Percentiles rank a stretch among this genome's conserved stretches.
phyloP scores from a whole-genome alignment of 2,797 vertebrate genomes.

The Scyliorhinus canicula region DNA sequence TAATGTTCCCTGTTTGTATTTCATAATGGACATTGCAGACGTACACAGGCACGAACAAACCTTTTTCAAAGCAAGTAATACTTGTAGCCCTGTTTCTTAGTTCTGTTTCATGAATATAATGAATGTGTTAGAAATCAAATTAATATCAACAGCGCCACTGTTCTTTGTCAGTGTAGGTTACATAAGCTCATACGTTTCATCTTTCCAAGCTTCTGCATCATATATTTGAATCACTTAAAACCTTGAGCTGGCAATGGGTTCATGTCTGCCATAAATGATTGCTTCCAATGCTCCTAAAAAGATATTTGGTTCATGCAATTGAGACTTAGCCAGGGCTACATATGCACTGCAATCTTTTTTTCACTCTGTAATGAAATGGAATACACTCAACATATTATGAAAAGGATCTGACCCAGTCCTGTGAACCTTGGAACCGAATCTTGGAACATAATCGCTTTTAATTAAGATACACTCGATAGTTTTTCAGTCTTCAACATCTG shows the following conservation, averaged over 20 bases:
- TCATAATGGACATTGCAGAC: background rate
- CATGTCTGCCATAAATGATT: background rate
- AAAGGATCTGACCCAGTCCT: background rate
- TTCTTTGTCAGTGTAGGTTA: background rate
- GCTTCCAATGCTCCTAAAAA: background rate
- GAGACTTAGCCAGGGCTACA: background rate
- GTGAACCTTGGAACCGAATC: background rate
- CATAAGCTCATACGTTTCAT: background rate
- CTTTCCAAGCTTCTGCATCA: background rate
- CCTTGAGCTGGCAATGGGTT: background rate
- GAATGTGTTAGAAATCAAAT: background rate
- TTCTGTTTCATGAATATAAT: background rate
- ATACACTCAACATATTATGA: background rate
- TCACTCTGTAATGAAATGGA: background rate
- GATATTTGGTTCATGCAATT: background rate
- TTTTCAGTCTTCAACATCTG: background rate
- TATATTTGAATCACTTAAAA: conserved; percentile 20
- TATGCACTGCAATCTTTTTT: background rate
- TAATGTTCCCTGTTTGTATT: background rate
- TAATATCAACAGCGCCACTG: background rate
- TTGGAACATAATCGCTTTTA: background rate
- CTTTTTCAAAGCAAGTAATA: background rate
- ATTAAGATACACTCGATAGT: background rate
- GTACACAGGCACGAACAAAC: background rate
- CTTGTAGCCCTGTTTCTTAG: background rate